Conservation (phyloP, 2,888 invertebrate species). For the Cataglyphis livida region DNA sequence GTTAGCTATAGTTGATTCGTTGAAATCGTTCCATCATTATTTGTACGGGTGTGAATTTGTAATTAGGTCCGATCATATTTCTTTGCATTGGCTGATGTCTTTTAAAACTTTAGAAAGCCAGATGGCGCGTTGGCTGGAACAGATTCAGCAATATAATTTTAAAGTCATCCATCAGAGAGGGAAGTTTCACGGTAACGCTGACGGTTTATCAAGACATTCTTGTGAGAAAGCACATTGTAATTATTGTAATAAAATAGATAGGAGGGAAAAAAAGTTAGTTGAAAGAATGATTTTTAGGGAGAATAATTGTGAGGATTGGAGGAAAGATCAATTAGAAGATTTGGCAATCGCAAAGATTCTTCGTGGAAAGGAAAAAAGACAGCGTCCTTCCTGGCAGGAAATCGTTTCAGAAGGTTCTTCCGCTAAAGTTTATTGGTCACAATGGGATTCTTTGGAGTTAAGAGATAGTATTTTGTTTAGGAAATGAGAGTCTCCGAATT, state of each 20-base stretch:
- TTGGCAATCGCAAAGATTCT: too few species aligned
- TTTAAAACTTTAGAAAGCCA: too few species aligned
- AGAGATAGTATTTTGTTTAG: too few species aligned
- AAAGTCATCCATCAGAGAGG: background rate
- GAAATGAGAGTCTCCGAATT: background rate
- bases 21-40: conserved; percentile 29
- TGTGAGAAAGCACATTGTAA: background rate
- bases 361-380: background rate
- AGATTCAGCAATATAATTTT: background rate
- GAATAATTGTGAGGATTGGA: too few species aligned
- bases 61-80: too few species aligned
- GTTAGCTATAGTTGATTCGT: background rate
- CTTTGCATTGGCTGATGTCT: too few species aligned
- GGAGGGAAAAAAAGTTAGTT: background rate
- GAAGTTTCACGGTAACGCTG: background rate
- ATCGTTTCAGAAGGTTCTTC: too few species aligned
- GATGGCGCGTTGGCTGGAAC: too few species aligned
- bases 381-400: background rate
- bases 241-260: background rate
- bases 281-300: background rate
- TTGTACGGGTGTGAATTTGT: conserved; percentile 5
- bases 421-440: too few species aligned
- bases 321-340: too few species aligned
- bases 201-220: background rate
- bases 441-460: too few species aligned